Evolutionary conservation across 92 coral and sea anemone species (phyloP), one percentile per base, ranked within the genome.

Genomic region (Epizoanthus illoricatus): DNA sequence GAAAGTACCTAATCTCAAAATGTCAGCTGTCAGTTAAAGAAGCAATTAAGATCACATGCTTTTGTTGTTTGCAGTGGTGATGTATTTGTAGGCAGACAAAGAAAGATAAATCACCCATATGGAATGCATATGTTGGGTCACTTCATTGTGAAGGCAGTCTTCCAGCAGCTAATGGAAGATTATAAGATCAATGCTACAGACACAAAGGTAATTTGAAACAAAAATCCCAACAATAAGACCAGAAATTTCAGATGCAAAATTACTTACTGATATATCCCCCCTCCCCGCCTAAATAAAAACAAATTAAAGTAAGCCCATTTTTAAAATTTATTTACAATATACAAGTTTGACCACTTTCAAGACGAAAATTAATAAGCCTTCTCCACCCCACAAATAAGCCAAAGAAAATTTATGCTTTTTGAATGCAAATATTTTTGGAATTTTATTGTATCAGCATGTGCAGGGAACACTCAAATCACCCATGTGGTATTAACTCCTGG

Each of bases 51-150:
- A 6, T 23, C 6, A 4, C 1, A 1, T 52, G 33, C 41, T 49
- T 69, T 17, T 52, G 5, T 63, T 36, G 1, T 65, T 81, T 91
- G 47, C 66, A 96, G 99, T 87, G 99, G 96, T 49, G 99, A 96
- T 88, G 89, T 96, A 33, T 96, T 96, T 87, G 97, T 96, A 80
- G 99, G 99, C 42, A 84, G 99, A 75, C 88, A 69, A 75, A 85
- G 89, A 56, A 94, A 94, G 17, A 80, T 76, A 5, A 74, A 78
- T 12, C 97, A 96, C 65, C 89, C 86, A 4, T 89, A 88, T 56
- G 87, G 91, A 41, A 76, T 96, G 76, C 88, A 94, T n/a, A 96
- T 96, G 99, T 76, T 88, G 70, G 99, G 99, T 3, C 99, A 96
- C 80, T 96, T 75, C 76, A 96, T 96, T 18, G 92, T 96, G 17